Conservation (phyloP, 2,797 vertebrate genomes). For the Ibycter americanus region DNA sequence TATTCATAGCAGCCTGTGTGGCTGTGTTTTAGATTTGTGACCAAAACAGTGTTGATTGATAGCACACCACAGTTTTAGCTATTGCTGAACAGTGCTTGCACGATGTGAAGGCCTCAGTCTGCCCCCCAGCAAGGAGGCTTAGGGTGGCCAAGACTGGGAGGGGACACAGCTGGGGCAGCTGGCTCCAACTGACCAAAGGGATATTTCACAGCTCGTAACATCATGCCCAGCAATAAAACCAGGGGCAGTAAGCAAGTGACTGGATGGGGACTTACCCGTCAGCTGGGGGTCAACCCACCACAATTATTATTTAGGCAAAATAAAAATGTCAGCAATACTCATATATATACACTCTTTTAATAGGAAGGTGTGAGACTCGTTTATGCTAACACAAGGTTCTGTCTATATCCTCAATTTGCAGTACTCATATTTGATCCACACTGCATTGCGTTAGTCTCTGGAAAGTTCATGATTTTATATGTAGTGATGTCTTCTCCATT, state of each 20-base stretch:
- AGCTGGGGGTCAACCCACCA: accelerated
- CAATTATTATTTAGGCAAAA: background rate
- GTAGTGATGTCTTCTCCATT: background rate
- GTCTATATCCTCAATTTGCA: background rate
- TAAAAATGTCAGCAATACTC: background rate
- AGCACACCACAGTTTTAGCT: background rate
- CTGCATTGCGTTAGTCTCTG: background rate
- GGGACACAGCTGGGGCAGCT: background rate
- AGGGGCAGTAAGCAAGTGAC: accelerated
- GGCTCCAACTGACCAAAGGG: background rate
- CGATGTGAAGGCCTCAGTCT: background rate
- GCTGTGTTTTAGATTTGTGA: background rate
- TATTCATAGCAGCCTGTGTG: background rate
- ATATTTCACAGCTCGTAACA: background rate
- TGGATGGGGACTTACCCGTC: background rate
- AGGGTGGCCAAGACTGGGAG: accelerated
- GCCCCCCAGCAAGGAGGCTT: background rate
- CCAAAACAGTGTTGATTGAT: background rate
- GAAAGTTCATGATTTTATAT: background rate
- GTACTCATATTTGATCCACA: background rate
- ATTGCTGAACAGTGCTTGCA: background rate
- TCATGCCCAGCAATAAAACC: background rate
- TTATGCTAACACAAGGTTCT: background rate
- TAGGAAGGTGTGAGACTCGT: background rate
- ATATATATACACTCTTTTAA: accelerated